Evolutionary conservation across 1,140 invertebrate genomes (phyloP).

Genomic region (Ectropis grisescens): DNA sequence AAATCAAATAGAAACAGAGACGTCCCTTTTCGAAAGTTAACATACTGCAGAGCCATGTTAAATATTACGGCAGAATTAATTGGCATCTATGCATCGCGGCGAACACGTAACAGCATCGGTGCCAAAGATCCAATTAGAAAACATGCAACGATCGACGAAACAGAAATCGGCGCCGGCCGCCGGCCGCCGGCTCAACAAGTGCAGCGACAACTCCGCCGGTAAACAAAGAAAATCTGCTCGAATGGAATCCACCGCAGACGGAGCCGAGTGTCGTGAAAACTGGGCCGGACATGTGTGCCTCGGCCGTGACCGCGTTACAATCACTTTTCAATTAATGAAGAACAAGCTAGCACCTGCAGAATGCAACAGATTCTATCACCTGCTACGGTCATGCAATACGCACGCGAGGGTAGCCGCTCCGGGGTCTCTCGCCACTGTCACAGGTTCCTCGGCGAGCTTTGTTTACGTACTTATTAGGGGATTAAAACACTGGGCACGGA

Average conservation of each 20-base stretch:
- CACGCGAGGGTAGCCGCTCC: slow-evolving; percentile 22
- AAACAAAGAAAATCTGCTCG: slow-evolving; percentile 50
- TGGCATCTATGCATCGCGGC: neutral
- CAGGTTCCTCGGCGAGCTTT: slow-evolving; percentile 28
- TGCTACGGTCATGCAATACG: slow-evolving; percentile 26
- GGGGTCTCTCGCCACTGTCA: slow-evolving; percentile 39
- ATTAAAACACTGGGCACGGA: slow-evolving; percentile 51
- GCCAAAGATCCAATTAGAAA: slow-evolving; percentile 1
- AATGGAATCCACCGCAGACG: slow-evolving; percentile 47
- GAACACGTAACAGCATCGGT: neutral
- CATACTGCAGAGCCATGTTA: too few species aligned
- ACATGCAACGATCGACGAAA: slow-evolving; percentile 2
- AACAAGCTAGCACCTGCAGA: slow-evolving; percentile 52
- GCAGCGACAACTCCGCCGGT: slow-evolving; percentile 18
- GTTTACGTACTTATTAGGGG: slow-evolving; percentile 47
- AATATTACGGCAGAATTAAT: neutral
- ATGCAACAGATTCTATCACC: slow-evolving; percentile 43
- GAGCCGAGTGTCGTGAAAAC: slow-evolving; percentile 58
- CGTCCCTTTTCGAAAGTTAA: too few species aligned
- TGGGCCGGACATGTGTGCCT: slow-evolving; percentile 63
- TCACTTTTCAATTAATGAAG: slow-evolving; percentile 68
- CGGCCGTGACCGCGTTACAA: slow-evolving; percentile 64
- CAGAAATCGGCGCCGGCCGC: slow-evolving; percentile 8
- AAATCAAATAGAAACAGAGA: too few species aligned
- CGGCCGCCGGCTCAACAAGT: slow-evolving; percentile 49